Base-by-base conservation (phyloP, 2,797 vertebrate species). In the Silurus aristotelis region DNA sequence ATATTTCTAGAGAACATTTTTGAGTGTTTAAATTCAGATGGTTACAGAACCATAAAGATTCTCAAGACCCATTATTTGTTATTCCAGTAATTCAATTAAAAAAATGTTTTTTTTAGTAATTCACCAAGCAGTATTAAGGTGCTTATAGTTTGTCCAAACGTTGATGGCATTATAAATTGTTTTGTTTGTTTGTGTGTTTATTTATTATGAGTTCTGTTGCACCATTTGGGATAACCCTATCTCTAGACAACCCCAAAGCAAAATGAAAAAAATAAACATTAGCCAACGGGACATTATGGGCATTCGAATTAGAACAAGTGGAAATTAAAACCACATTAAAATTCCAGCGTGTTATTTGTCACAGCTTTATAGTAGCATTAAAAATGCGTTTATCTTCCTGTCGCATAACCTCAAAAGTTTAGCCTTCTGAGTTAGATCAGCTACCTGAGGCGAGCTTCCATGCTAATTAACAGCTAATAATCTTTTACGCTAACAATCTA, bases 121-220 rank as follows among this genome's bases (percentile, higher is more conserved):
- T 64, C 9, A 80, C 38, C 8, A 25, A 3, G 38, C 60, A n/a
- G 60, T 80, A 80, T 80, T 14, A 20, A 22, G 56, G 60, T 27
- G 31, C 75, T 78, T 78, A 60, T 27, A 48, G 60, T 80, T 80
- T 48, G 38, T 64, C 22, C 48, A 80, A 80, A 64, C 25, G 77
- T 79, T 79, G 77, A 63, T 22, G 55, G 8, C 38, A 1, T 61
- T 48, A 56, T 38, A 38, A 4, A 38, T 38, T 38, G 2, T 38
- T 38, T 38, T 38, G 38, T 38, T 38, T 38, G 38, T 38, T 38
- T 38, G 38, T 38, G 38, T 38, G 38, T 56, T 31, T 77, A 61
- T 22, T 63, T 46, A 38, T 61, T 22, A 60, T 4, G 19, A 25
- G 60, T 63, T 64, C 61, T 25, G 60, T 52, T 80, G 38, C 43